Percentiles rank a stretch among this genome's conserved stretches.
Conservation (phyloP, 2,888 invertebrate species). For the Sipha maydis region DNA sequence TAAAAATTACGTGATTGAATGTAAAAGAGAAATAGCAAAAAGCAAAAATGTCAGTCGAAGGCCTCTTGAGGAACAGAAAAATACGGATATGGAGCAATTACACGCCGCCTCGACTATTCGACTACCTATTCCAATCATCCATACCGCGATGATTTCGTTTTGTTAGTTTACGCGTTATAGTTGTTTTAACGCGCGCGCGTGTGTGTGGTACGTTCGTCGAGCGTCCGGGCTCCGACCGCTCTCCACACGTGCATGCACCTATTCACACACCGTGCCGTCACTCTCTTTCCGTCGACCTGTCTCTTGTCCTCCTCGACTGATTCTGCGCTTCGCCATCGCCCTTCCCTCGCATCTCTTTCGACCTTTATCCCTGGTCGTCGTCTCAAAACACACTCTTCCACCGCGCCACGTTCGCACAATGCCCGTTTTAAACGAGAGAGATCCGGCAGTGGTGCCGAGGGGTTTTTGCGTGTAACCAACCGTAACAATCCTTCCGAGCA, state of each 20-base stretch:
- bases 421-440: constrained; percentile 5
- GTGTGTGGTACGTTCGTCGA: too few relatives aligned
- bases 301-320: not conserved
- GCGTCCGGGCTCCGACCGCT: not conserved
- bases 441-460: not conserved
- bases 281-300: not conserved
- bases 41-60: not conserved
- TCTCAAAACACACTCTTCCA: not conserved
- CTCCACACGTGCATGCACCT: not conserved
- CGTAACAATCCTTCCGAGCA: constrained; percentile 60
- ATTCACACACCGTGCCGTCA: not conserved
- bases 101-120: not conserved
- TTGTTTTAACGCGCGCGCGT: not conserved
- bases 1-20: too few relatives aligned
- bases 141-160: constrained; percentile 19
- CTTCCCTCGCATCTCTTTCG: not conserved
- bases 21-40: not conserved
- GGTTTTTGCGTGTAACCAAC: constrained; percentile 50
- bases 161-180: not conserved
- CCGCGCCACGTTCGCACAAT: not conserved
- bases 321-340: not conserved
- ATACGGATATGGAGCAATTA: constrained; percentile 6
- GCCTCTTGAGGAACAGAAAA: constrained; percentile 1
- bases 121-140: not conserved
- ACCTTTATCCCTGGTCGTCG: not conserved